Conservation (phyloP, 2,888 invertebrate species). For the Diogma glabrata region DNA sequence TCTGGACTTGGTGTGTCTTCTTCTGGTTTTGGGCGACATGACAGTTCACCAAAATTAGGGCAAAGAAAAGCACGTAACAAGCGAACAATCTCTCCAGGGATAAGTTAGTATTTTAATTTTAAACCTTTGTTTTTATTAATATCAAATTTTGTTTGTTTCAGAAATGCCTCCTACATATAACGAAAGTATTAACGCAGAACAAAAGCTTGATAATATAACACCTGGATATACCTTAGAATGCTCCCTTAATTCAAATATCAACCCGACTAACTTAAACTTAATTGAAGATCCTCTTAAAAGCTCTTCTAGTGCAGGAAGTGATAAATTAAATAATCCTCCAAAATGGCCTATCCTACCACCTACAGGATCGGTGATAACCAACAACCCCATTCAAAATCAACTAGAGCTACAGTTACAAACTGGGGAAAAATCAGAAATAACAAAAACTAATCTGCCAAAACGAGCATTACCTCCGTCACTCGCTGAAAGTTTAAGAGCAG, state of each 20-base stretch:
- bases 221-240: too few species aligned
- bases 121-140: too few species aligned
- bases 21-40: not conserved
- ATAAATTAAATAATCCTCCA: constrained; percentile 18
- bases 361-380: too few species aligned
- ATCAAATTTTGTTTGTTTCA: too few species aligned
- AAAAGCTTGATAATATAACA: too few species aligned
- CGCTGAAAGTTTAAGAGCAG: constrained; percentile 83
- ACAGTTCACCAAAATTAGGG: constrained; percentile 28
- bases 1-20: constrained; percentile 35
- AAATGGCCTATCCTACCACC: not conserved
- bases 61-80: constrained; percentile 23
- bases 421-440: not conserved
- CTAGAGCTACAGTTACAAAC: too few species aligned
- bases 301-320: constrained; percentile 21
- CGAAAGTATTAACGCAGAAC: too few species aligned
- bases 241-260: too few species aligned
- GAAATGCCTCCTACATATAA: too few species aligned
- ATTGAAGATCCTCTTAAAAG: too few species aligned
- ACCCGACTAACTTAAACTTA: too few species aligned
- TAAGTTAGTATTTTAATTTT: constrained; percentile 5
- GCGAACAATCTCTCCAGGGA: constrained; percentile 16
- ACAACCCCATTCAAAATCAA: too few species aligned
- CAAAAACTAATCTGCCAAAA: constrained; percentile 40
- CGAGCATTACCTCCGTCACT: constrained; percentile 84